These are phyloP conservation scores for Chiroxiphia lanceolata DNA, from an alignment of 2,797 vertebrate species.

Conservation along the genomic window DNA sequence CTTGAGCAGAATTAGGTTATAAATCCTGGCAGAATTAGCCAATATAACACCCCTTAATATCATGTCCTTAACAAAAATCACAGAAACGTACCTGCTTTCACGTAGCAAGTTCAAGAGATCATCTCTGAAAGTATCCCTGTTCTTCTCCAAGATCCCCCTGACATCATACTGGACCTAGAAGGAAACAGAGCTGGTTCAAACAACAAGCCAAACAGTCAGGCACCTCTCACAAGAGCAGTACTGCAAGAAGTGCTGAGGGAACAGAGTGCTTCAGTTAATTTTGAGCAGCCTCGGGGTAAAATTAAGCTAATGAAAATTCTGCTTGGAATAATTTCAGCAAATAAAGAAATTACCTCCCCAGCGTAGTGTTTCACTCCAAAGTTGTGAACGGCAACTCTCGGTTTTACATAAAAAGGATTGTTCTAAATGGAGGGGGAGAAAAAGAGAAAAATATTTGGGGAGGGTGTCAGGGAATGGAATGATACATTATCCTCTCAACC, in stretches of 20 bases:
- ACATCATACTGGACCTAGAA: slow-evolving; percentile 94
- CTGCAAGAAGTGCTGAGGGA: not conserved
- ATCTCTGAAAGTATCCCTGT: slow-evolving; percentile 94
- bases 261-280: slow-evolving; percentile 9
- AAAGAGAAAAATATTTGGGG: slow-evolving; percentile 5
- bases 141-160: slow-evolving; percentile 93
- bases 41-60: not conserved
- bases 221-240: not conserved
- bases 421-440: slow-evolving; percentile 76
- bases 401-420: slow-evolving; percentile 95
- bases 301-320: slow-evolving; percentile 31
- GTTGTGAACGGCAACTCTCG: slow-evolving; percentile 90
- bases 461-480: not conserved
- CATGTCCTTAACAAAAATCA: not conserved
- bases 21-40: not conserved
- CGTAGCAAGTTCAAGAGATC: slow-evolving; percentile 92
- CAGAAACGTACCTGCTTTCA: slow-evolving; percentile 86
- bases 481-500: not conserved
- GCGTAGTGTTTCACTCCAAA: slow-evolving; percentile 97
- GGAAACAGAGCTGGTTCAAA: not conserved
- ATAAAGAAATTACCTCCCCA: slow-evolving; percentile 86
- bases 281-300: slow-evolving; percentile 32
- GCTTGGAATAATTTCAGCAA: slow-evolving; percentile 2
- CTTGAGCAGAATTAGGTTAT: not conserved
- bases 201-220: not conserved